Base-by-base conservation (phyloP, 2,113 vertebrate species). In the Globicephala melas region DNA sequence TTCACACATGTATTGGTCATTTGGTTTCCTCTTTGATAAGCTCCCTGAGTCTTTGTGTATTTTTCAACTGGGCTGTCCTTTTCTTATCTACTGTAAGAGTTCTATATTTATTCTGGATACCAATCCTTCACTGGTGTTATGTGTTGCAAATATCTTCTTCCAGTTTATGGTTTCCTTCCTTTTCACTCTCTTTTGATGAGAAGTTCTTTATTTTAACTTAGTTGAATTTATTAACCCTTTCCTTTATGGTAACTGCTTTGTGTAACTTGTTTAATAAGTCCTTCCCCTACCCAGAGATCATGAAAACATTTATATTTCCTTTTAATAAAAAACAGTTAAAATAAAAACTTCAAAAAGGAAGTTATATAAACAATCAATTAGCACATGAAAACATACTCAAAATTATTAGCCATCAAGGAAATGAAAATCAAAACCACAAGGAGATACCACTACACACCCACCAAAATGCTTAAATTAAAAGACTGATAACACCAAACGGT, bases 371-470 rank as follows among this genome's bases (percentile, higher is more conserved):
- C 41, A 6, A 87, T 47, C 50, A 26, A 86, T 67, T 85, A 84
- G 44, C 47, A 79, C 25, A 73, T 44, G 91, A 96, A 94, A 93
- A 88, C 53, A 71, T 67, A 67, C 76, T 88, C 76, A 71, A 77
- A 87, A 77, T 63, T 71, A 90, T 87, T 62, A 77, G 26, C 55
- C 86, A 92, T 70, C 53, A 33, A 82, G 74, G 80, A 95, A 82
- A 77, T 77, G 33, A 15, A 96, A 93, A 53, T 81, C 50, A 62
- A 89, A 97, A 67, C 63, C 84, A 92, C 81, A 80, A 33, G 65
- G 31, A 89, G 44, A 73, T 63, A 92, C n/a, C 31, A 94, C 65
- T 25, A 53, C 6, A 80, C 10, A 53, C 15, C 50, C 33, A 85
- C 58, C 41, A 86, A 80, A 86, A 77, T 36, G 67, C 50, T 93